Base-by-base conservation (phyloP, 30 jellyfish, hydroid and myxozoan species). In the Aurelia coerulea region DNA sequence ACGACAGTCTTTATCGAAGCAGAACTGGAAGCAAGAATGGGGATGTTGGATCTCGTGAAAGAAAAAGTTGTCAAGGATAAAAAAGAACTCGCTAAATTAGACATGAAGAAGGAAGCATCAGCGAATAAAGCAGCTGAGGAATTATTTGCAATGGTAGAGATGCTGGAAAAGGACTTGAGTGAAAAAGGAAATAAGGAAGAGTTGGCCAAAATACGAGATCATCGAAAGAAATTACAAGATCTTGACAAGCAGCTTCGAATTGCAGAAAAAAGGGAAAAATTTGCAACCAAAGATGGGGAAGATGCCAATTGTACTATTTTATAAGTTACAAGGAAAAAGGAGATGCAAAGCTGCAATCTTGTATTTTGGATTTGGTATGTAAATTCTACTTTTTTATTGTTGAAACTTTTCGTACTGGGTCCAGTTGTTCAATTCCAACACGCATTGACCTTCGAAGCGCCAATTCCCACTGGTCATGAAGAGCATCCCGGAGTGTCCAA, bases 171-270 rank as follows among this genome's bases (percentile, higher is more conserved):
- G 81, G 99, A 94, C 82, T 79, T 94, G 65, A 81, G 76, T 16
- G 99, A 94, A 13, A 71, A 86, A 52, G 99, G 99, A 2, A 94
- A 88, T 73, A 94, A 94, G 62, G 99, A 94, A 54, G 99, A 88
- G 66, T 69, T 94, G 29, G 85, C 79, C 31, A 88, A 85, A 79
- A 94, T 94, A 18, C 85, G 92, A 56, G 99, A 94, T 58, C 97
- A 89, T 74, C 68, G 96, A 33, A 78, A 81, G 62, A 94, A 89
- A 80, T 66, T 94, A 32, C 99, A 94, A 65, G 99, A 94, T 39
- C 92, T 94, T 3, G 99, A 94, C 42, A 70, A 96, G 72, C 99
- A 94, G 88, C 64, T 88, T 65, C 32, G 96, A 42, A 69, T 94
- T 18, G 97, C 99, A 10, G 98, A 93, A 56, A 87, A 88, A 56